Conservation (phyloP, 2,888 invertebrate species). For the Mimumesa dahlbomi region DNA sequence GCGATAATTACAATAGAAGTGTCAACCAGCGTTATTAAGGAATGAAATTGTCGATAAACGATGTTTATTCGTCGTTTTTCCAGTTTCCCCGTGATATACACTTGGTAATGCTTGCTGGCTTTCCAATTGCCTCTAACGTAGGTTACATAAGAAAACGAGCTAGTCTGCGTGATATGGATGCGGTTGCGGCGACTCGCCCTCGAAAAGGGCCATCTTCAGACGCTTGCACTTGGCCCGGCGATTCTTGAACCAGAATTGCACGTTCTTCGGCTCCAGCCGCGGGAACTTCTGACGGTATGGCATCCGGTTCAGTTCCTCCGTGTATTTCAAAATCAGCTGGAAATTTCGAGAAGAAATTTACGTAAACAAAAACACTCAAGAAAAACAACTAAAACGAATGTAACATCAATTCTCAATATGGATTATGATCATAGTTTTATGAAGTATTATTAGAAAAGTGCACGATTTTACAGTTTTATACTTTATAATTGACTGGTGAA, state of each 20-base stretch:
- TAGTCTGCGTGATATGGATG: slow-evolving; percentile 79
- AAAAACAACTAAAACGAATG: too few relatives aligned
- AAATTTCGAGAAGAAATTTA: slow-evolving; percentile 27
- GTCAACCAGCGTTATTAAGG: slow-evolving; percentile 63
- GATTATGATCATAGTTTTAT: not conserved
- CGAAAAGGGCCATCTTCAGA: slow-evolving; percentile 94
- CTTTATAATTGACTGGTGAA: not conserved
- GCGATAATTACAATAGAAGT: slow-evolving; percentile 77
- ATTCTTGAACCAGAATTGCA: slow-evolving; percentile 99
- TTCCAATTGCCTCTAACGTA: slow-evolving; percentile 42
- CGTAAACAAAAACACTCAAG: not conserved
- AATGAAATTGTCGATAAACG: slow-evolving; percentile 64
- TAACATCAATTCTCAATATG: not conserved
- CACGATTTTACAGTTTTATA: too few relatives aligned
- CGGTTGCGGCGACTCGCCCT: slow-evolving; percentile 85
- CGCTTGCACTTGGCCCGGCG: slow-evolving; percentile 99
- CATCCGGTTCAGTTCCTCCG: slow-evolving; percentile 97
- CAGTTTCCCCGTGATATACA: slow-evolving; percentile 18
- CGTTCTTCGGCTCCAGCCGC: slow-evolving; percentile 98
- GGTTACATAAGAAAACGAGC: slow-evolving; percentile 40
- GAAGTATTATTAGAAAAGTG: too few relatives aligned
- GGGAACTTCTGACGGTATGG: slow-evolving; percentile 99
- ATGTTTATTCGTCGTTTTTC: slow-evolving; percentile 20
- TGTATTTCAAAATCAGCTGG: slow-evolving; percentile 96
- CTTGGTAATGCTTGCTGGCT: slow-evolving; percentile 12